Evolutionary conservation across 2,113 vertebrate species (phyloP).

Genomic region (Pycnonotus jocosus): DNA sequence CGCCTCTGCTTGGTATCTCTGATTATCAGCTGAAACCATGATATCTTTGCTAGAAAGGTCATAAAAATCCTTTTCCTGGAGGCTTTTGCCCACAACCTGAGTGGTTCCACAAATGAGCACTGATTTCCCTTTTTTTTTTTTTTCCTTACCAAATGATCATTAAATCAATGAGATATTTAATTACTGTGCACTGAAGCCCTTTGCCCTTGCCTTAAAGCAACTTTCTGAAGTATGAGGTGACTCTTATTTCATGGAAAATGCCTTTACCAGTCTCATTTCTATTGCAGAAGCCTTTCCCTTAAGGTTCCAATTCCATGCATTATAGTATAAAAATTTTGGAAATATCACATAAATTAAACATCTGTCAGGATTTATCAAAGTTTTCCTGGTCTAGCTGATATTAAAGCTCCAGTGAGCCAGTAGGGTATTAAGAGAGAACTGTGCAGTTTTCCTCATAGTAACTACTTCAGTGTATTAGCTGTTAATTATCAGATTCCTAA

Average conservation of each 20-base stretch:
- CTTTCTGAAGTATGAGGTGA: neutral
- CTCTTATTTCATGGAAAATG: neutral
- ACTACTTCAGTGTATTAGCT: neutral
- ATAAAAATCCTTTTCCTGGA: neutral
- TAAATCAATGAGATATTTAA: neutral
- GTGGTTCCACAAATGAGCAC: neutral
- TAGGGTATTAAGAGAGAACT: neutral
- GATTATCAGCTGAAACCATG: neutral
- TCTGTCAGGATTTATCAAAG: neutral
- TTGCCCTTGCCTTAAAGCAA: neutral
- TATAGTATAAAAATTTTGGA: neutral
- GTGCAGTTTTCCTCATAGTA: neutral
- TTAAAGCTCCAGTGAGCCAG: neutral
- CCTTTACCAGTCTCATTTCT: neutral
- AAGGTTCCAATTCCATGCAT: neutral
- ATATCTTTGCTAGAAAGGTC: neutral
- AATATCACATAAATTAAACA: neutral
- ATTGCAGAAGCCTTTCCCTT: neutral
- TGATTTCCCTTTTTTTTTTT: neutral
- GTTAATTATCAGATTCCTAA: neutral
- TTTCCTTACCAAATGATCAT: neutral
- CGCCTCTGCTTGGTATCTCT: neutral
- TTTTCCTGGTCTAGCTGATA: neutral
- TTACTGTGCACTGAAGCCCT: neutral
- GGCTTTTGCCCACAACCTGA: neutral